Base-by-base conservation (phyloP, 2,888 invertebrate species). In the Lottia gigantea region DNA sequence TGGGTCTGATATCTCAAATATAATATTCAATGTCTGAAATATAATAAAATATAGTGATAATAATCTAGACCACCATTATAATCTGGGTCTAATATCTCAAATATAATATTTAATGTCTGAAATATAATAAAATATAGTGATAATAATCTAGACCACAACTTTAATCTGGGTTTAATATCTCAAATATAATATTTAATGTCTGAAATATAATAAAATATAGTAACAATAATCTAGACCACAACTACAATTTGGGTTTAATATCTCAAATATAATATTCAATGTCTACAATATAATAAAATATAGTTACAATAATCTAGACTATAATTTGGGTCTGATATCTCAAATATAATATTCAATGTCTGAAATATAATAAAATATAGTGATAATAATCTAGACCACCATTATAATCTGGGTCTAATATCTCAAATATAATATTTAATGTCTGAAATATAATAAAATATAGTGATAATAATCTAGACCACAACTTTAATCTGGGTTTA, bases 1-100 rank as follows among this genome's bases (percentile, higher is more conserved):
- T 8, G 75, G 73, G 71, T 87, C 87, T 23, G 87, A 69, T 11
- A 83, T 80, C 19, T 83, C 82, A 83, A 86, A 86, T 63, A 86
- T 67, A 14, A 80, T 79, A 67, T 86, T 85, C 67, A 87, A 77
- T 46, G 79, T 76, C 87, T 87, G 77, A 2, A 71, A 74, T 14
- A 15, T 61, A 23, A 23, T 19, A 23, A 19, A 1, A 23, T 8
- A 61, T 23, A 6, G 3, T 61, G n/a, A 25, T 7, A 62, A 19
- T 19, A 68, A 46, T 19, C 14, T 23, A 40, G 40, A 40, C 40
- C 7, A 26, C 12, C 55, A 25, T 4, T 67, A 11, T 16, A 25
- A 40, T 19, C 16, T 23, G 23, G 19, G 23, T 12, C 47, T 15
- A 40, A 45, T 64, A n/a, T 8, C n/a, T 31, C 23, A 61, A 19